A percentile compares a stretch with the other conserved stretches of the same genome.
Evolutionary conservation across 1,140 invertebrate genomes (phyloP).

Genomic region (Laupala kohalensis): DNA sequence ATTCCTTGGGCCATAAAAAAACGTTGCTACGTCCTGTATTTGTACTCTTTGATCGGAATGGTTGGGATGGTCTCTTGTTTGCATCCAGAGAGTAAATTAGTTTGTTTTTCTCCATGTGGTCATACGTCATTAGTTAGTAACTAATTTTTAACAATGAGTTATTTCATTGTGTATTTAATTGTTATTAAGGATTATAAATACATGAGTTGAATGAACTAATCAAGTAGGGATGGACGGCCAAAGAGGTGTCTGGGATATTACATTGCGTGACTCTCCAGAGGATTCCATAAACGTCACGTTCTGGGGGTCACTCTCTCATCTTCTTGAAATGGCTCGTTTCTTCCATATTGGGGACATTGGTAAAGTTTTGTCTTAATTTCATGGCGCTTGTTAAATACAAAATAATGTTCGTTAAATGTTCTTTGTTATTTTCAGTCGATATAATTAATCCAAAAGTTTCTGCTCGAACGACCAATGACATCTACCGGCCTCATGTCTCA

Average conservation of each 20-base stretch:
- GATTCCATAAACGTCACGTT: conserved; percentile 54
- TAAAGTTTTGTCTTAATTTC: conserved; percentile 23
- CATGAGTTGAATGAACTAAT: too few relatives aligned
- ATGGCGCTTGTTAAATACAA: not conserved
- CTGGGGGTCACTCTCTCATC: conserved; percentile 46
- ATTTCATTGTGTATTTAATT: too few relatives aligned
- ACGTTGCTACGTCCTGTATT: too few relatives aligned
- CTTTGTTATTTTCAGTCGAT: conserved; percentile 2
- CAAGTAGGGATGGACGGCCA: conserved; percentile 10
- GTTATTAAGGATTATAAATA: too few relatives aligned
- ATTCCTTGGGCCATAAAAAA: too few relatives aligned
- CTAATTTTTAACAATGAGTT: too few relatives aligned
- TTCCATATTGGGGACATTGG: conserved; percentile 50
- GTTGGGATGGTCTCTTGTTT: too few relatives aligned
- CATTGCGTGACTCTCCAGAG: conserved; percentile 46
- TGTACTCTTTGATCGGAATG: too few relatives aligned
- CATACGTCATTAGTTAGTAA: too few relatives aligned
- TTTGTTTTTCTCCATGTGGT: too few relatives aligned
- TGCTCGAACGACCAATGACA: not conserved
- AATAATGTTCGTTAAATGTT: not conserved
- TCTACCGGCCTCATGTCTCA: not conserved
- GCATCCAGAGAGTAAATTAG: too few relatives aligned
- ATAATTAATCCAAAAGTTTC: conserved; percentile 3
- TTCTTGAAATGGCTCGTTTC: conserved; percentile 37
- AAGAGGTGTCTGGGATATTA: conserved; percentile 52